Base-by-base conservation (phyloP, 1,140 invertebrate genomes). In the Onthophagus taurus region DNA sequence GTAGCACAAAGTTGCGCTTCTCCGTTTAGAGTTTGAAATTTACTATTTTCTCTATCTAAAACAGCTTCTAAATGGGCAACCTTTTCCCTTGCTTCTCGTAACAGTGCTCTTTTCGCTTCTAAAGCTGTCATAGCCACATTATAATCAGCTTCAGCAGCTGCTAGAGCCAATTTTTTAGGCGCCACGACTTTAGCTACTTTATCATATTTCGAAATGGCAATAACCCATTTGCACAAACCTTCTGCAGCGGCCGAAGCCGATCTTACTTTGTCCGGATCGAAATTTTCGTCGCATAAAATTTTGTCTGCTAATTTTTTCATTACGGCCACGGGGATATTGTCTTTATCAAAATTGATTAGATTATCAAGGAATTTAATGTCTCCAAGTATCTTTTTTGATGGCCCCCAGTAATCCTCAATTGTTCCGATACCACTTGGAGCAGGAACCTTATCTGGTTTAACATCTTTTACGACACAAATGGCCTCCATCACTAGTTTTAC, bases 401-500 rank as follows among this genome's bases (percentile, higher is more conserved):
- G 82, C 6, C 83, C 86, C 93, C 93, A 97, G 62, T 85, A 97
- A 61, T 97, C 94, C 47, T 96, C 89, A 0, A 83, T 63, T 0
- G 72, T 75, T 16, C 75, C 76, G 51, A 85, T 80, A 44, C 91
- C 93, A 38, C 67, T 75, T 3, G 84, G 80, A 67, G 89, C 84
- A 6, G 80, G 79, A 31, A 89, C 71, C 59, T 79, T 79, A 47
- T 91, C 87, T 0, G 91, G 83, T 69, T 91, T 91, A 2, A 90
- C 69, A 55, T 81, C 79, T 78, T 90, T 85, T 48, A 97, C 73
- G 52, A 97, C 89, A 59, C 93, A 97, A 48, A 98, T 79, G 39
- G 89, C 89, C 68, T 98, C 94, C 86, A 97, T 92, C 1, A 97
- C 90, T 41, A 98, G 71, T 57, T 85, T 88, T 4, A 99, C 87